Conservation (phyloP, 2,888 invertebrate species). For the Polydesmus complanatus region DNA sequence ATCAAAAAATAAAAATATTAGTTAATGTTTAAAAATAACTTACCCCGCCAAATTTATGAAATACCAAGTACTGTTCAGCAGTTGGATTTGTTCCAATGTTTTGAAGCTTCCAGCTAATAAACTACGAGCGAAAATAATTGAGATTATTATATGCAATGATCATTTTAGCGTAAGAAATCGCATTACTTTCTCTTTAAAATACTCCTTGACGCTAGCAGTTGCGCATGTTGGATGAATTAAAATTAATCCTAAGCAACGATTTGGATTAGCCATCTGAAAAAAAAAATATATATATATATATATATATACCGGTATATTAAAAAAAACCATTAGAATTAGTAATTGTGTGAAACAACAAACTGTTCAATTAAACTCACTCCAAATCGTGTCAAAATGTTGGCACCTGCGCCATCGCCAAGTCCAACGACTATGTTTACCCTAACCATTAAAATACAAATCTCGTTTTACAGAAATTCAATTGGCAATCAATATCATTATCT, state of each 20-base stretch:
- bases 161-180: background rate
- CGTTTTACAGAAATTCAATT: background rate
- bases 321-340: background rate
- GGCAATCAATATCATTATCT: conserved; percentile 20
- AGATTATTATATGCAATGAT: background rate
- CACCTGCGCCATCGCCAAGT: conserved; percentile 75
- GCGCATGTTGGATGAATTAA: conserved; percentile 78
- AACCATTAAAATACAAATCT: background rate
- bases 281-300: conserved; percentile 1
- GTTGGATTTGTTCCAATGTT: conserved; percentile 64
- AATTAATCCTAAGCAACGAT: conserved; percentile 60
- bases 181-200: conserved; percentile 62
- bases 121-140: conserved; percentile 33
- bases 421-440: conserved; percentile 66
- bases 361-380: conserved; percentile 37
- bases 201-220: conserved; percentile 70
- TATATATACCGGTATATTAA: background rate
- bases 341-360: background rate
- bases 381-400: conserved; percentile 70
- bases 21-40: too few species aligned
- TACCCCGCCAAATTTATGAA: conserved; percentile 84
- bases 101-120: conserved; percentile 68
- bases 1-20: too few species aligned
- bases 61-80: conserved; percentile 72
- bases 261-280: conserved; percentile 52